Percentiles rank a stretch among this genome's conserved stretches.
These are phyloP conservation scores for Leucoraja ocellata DNA, from an alignment of 2,797 vertebrate genomes.

Conservation along the genomic window DNA sequence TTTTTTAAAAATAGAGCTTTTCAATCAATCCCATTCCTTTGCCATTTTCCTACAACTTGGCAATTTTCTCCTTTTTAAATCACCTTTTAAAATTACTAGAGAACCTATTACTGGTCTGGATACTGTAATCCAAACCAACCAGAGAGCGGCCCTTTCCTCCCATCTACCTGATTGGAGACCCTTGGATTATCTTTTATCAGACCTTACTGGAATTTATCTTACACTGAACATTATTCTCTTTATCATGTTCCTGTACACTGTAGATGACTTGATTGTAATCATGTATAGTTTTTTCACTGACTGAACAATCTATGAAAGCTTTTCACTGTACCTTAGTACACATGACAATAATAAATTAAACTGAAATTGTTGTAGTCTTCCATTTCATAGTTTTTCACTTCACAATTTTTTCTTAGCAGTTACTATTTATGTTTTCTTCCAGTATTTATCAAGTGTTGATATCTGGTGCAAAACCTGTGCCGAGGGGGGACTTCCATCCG, in stretches of 20 bases:
- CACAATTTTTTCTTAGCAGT: background rate
- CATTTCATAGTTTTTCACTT: background rate
- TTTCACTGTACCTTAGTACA: too few species aligned
- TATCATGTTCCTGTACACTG: too few species aligned
- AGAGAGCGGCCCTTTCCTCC: too few species aligned
- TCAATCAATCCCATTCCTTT: background rate
- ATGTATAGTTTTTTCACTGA: too few species aligned
- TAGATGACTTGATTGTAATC: too few species aligned
- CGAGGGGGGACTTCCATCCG: slow-evolving; percentile 84
- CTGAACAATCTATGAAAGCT: too few species aligned
- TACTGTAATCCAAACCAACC: background rate
- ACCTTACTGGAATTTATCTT: too few species aligned
- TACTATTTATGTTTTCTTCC: slow-evolving; percentile 33
- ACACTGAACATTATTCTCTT: too few species aligned
- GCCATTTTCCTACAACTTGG: background rate
- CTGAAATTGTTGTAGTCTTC: background rate
- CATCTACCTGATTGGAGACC: too few species aligned
- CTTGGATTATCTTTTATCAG: too few species aligned
- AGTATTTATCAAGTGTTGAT: slow-evolving; percentile 94
- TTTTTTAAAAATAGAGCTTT: background rate
- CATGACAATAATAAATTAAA: background rate
- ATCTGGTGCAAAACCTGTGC: slow-evolving; percentile 96
- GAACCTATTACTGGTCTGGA: background rate
- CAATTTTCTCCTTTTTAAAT: background rate
- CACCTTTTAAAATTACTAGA: background rate